A percentile compares a stretch with the other conserved stretches of the same genome.
Conservation (phyloP, 2,113 vertebrate genomes). For the Rostratula benghalensis region DNA sequence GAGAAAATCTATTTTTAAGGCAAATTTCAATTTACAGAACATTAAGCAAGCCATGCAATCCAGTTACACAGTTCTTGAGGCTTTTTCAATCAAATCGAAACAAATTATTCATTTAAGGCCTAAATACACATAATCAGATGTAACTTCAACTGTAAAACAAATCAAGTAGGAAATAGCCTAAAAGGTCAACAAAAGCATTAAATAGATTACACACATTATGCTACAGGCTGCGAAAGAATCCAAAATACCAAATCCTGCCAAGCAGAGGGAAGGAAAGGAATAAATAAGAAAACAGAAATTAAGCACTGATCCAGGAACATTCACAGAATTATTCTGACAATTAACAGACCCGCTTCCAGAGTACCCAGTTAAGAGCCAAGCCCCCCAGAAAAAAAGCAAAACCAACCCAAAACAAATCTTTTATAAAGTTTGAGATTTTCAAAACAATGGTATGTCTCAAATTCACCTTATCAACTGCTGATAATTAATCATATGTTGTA, state of each 20-base stretch:
- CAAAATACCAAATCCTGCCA: conserved; percentile 64
- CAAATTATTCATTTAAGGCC: background rate
- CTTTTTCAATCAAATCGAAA: background rate
- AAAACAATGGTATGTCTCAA: background rate
- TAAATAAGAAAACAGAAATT: conserved; percentile 67
- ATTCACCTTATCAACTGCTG: background rate
- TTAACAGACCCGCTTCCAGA: background rate
- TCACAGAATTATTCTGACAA: background rate
- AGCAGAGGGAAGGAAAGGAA: conserved; percentile 66
- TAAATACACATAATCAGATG: background rate
- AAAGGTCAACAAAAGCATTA: conserved; percentile 45
- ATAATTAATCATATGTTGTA: background rate
- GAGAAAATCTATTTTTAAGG: background rate
- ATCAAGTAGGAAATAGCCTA: conserved; percentile 6
- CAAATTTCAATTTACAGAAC: background rate
- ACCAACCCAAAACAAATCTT: background rate
- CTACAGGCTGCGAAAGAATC: conserved; percentile 64
- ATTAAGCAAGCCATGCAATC: background rate
- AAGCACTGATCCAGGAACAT: conserved; percentile 73
- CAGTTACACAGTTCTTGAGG: background rate
- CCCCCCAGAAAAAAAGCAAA: background rate
- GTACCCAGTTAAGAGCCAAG: background rate
- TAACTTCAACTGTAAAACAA: background rate
- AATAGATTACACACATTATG: conserved; percentile 21
- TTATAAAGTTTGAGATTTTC: background rate